Conservation (phyloP, 2,888 invertebrate species). For the Diarsia brunnea region DNA sequence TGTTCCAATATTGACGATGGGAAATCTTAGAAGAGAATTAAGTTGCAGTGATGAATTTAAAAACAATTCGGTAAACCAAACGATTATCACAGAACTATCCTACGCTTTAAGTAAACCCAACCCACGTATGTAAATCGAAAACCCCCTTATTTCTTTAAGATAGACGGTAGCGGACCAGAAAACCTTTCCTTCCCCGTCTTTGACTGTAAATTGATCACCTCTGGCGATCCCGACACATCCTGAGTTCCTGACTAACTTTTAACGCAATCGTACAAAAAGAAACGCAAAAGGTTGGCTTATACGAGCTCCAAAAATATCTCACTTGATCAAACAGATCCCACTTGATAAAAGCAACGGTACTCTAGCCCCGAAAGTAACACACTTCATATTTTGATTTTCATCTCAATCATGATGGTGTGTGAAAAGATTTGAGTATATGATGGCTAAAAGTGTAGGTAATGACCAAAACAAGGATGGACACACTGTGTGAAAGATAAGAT, state of each 20-base stretch:
- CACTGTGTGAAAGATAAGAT: no score
- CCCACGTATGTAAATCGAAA: background rate
- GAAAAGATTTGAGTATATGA: background rate
- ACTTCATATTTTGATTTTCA: no score
- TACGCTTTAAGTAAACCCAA: background rate
- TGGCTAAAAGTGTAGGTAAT: background rate
- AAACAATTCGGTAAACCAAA: background rate
- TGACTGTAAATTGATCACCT: slow-evolving; percentile 43
- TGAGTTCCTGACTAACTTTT: slow-evolving; percentile 26
- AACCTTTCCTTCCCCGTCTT: slow-evolving; percentile 14
- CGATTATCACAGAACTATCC: background rate
- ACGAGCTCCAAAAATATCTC: background rate
- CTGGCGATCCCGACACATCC: slow-evolving; percentile 15
- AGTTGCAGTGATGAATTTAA: background rate
- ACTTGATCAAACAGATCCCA: background rate
- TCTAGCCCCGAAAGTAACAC: no score
- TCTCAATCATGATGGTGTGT: background rate
- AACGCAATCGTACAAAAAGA: background rate
- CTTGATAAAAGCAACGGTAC: background rate
- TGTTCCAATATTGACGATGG: slow-evolving; percentile 1
- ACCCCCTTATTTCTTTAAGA: slow-evolving; percentile 26
- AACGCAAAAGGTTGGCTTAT: slow-evolving; percentile 9
- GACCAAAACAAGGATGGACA: background rate
- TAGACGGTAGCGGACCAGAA: slow-evolving; percentile 21
- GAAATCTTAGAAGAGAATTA: background rate